Evolutionary conservation across 2,888 invertebrate species (phyloP).

Genomic region (Drosophila incognita): DNA sequence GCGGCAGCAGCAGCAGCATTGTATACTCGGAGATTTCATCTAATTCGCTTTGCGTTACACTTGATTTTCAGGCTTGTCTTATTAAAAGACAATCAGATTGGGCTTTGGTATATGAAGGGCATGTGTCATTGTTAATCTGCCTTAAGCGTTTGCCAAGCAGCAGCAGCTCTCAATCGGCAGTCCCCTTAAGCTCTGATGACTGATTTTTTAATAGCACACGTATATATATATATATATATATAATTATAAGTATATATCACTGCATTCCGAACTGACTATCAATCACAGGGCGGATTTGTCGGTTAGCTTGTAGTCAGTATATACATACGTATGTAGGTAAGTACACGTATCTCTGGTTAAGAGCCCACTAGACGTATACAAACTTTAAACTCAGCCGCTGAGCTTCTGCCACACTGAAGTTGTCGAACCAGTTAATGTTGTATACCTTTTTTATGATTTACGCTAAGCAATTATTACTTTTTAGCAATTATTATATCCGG

Average conservation of each 20-base stretch:
- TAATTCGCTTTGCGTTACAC: constrained; percentile 62
- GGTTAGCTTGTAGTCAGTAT: constrained; percentile 10
- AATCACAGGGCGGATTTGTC: constrained; percentile 21
- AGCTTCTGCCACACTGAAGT: neutral
- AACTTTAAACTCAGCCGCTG: neutral
- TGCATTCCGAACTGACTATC: constrained; percentile 22
- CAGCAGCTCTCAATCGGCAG: constrained; percentile 30
- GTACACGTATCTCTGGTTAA: neutral
- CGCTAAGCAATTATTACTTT: neutral
- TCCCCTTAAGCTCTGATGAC: constrained; percentile 33
- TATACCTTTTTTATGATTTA: neutral
- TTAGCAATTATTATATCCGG: too few species aligned
- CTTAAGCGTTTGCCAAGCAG: constrained; percentile 30
- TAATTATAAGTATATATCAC: neutral
- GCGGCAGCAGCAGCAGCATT: constrained; percentile 19
- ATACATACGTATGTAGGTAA: neutral
- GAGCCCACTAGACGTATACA: neutral
- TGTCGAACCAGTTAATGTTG: neutral
- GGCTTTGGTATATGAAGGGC: constrained; percentile 36
- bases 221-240: neutral
- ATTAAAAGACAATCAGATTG: constrained; percentile 63
- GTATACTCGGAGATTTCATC: constrained; percentile 53
- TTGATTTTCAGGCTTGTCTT: constrained; percentile 61
- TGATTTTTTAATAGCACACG: constrained; percentile 41
- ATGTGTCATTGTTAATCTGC: constrained; percentile 51